Base-by-base conservation (phyloP, 2,797 vertebrate genomes). In the Sebastes diaconus region DNA sequence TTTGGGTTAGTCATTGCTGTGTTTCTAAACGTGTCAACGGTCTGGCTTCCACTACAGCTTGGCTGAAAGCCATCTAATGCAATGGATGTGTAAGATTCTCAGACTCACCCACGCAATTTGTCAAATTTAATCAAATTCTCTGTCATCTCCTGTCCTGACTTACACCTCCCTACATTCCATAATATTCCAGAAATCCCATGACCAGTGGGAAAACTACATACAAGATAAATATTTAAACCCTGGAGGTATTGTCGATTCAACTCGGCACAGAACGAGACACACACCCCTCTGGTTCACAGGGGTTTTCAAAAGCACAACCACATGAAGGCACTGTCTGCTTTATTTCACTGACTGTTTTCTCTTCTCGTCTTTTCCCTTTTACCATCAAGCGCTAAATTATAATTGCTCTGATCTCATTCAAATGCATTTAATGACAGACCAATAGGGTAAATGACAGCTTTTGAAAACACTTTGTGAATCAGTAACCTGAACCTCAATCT, bases 371-470 rank as follows among this genome's bases (percentile, higher is more conserved):
- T 89, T 87, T 78, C 30, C 73, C 50, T 55, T 68, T 80, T 73
- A 86, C 85, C 78, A 77, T 75, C 69, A 82, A 78, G 76, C 67
- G 11, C 74, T 85, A 88, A 91, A 91, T 89, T 88, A 90, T 74
- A 89, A 89, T 78, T 70, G 70, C 82, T 88, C 80, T 87, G 81
- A 86, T 91, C 86, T 89, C 77, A 89, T 91, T 92, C 82, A 90
- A 86, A 87, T 73, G n/a, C 54, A 27, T 82, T 74, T 92, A 93
- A 93, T 91, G 81, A 93, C 90, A 94, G 91, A 89, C 63, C 80
- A 70, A 54, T 73, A 10, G 74, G 75, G 13, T 64, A 87, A 90
- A 91, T 87, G 72, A 75, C 76, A 77, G 83, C 85, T 88, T 88
- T 75, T 54, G 54, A 85, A 77, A 86, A 80, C 82, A 89, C 84